Base-by-base conservation (phyloP, 2,797 vertebrate genomes). In the Potorous gilbertii region DNA sequence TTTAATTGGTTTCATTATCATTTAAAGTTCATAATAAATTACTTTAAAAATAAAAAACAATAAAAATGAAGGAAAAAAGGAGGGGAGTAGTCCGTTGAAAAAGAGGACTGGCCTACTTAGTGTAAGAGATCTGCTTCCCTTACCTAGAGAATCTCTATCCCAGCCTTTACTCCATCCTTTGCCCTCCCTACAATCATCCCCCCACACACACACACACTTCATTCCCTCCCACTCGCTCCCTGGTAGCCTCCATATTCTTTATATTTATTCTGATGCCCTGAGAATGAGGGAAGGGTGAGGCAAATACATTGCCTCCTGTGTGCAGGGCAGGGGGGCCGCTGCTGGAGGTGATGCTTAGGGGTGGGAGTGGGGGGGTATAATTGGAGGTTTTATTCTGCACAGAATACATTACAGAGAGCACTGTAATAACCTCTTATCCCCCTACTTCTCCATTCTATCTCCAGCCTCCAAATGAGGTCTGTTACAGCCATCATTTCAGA, bases 401-500 rank as follows among this genome's bases (percentile, higher is more conserved):
- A 89, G 90, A 87, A 50, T 8, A 2, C 56, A 40, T 87, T 87
- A 87, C 18, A 28, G 21, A 14, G 91, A 74, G 28, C 14, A 24
- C 89, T 66, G 11, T 93, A 14, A 5, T 1, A 24, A 55, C 31
- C 66, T 92, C 12, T 87, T 56, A 27, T n/a, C n/a, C n/a, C 92
- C 54, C 74, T 55, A 74, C 5, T 55, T 40, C 27, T 40, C 27
- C 54, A 31, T 92, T 81, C 31, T 93, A 29, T 62, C 54, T 94
- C 91, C 66, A 94, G 54, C 9, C 46, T 21, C 3, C 74, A 87
- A 4, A 96, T 97, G 97, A 98, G 97, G 97, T 97, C 98, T 97
- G 92, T 95, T 97, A 97, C 97, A 97, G 97, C 97, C 97, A 98
- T 97, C 97, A 98, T 97, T 98, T 97, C 98, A 96, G 96, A 97